These are phyloP conservation scores for Archips xylosteana DNA, from an alignment of 2,888 invertebrate species.

Conservation along the genomic window DNA sequence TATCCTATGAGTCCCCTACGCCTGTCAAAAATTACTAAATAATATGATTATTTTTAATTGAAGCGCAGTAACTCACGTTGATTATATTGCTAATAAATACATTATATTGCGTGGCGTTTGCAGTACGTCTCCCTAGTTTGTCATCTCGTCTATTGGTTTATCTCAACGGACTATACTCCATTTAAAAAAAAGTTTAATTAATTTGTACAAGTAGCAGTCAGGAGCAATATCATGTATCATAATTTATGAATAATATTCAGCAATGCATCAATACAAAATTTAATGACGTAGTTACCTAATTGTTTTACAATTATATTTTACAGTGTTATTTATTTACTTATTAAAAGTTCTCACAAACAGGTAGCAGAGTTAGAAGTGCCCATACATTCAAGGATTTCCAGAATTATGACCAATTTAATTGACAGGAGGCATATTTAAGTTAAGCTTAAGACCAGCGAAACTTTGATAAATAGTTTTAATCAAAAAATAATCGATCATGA, in stretches of 20 bases:
- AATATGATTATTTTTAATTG: neutral
- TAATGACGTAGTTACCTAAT: too few species aligned
- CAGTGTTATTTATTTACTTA: too few species aligned
- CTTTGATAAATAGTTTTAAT: slow-evolving; percentile 5
- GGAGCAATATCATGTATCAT: too few species aligned
- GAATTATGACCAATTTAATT: neutral
- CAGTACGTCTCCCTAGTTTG: too few species aligned
- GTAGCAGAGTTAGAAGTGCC: neutral
- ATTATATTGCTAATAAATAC: too few species aligned
- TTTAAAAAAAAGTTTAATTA: neutral
- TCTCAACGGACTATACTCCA: neutral
- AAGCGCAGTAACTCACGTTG: neutral
- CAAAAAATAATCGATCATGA: neutral
- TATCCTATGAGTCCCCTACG: neutral
- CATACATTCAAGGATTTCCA: neutral
- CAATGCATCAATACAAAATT: too few species aligned
- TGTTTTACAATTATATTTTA: too few species aligned
- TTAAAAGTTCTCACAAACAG: neutral
- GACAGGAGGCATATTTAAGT: neutral
- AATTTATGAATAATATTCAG: too few species aligned
- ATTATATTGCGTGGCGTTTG: too few species aligned
- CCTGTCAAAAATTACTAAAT: neutral
- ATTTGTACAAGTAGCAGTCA: too few species aligned
- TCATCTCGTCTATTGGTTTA: too few species aligned
- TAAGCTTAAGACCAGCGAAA: neutral